These are phyloP conservation scores for Bombus fervidus DNA, from an alignment of 1,140 invertebrate species.

Conservation along the genomic window DNA sequence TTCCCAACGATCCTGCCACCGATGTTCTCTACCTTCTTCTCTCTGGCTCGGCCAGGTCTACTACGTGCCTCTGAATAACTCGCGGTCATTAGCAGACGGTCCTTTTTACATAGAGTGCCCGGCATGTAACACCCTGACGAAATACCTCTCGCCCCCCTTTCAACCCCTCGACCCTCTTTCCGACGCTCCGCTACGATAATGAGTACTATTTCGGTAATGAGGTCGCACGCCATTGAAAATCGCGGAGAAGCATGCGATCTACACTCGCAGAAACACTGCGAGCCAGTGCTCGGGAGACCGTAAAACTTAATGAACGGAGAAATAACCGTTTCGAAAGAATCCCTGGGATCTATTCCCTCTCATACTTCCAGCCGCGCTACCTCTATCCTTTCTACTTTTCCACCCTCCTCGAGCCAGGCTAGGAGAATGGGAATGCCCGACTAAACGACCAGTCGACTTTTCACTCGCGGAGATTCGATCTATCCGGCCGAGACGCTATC, in stretches of 20 bases:
- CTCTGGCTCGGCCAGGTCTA: slow-evolving; percentile 64
- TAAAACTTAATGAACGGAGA: slow-evolving; percentile 80
- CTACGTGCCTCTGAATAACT: slow-evolving; percentile 77
- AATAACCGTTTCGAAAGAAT: slow-evolving; percentile 76
- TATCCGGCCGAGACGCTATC: slow-evolving; percentile 65
- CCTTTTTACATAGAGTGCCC: slow-evolving; percentile 61
- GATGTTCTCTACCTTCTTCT: neutral
- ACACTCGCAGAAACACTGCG: slow-evolving; percentile 47
- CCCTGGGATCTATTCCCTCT: slow-evolving; percentile 51
- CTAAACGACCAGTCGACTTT: slow-evolving; percentile 58
- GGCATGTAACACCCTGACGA: slow-evolving; percentile 70
- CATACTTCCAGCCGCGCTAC: neutral
- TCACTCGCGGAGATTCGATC: slow-evolving; percentile 67
- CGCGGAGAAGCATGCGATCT: slow-evolving; percentile 62
- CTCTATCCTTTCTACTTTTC: slow-evolving; percentile 44
- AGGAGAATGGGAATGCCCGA: slow-evolving; percentile 39
- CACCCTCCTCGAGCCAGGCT: slow-evolving; percentile 21
- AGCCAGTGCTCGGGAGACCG: slow-evolving; percentile 59
- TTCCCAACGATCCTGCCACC: slow-evolving; percentile 25
- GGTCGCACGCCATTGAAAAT: slow-evolving; percentile 81
- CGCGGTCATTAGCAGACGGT: slow-evolving; percentile 74
- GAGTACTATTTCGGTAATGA: slow-evolving; percentile 81
- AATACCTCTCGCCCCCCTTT: slow-evolving; percentile 65
- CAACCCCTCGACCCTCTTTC: slow-evolving; percentile 21
- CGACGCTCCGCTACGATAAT: slow-evolving; percentile 73